These are phyloP conservation scores for Porites cylindrica DNA, from an alignment of 92 coral and sea anemone genomes.

Conservation along the genomic window DNA sequence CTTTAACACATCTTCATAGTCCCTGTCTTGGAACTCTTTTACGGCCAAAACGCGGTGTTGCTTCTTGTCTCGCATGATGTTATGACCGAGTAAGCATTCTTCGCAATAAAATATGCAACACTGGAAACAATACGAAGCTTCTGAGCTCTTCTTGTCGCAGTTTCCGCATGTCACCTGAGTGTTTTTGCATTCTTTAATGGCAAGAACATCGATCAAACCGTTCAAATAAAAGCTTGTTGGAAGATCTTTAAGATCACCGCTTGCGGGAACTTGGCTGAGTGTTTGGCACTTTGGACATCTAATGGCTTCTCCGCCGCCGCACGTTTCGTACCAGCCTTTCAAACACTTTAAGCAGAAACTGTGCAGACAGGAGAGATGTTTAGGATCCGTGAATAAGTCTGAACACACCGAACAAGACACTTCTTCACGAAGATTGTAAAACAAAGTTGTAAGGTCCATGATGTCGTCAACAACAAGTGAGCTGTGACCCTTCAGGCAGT, in stretches of 20 bases:
- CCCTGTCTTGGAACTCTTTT: neutral
- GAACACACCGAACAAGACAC: neutral
- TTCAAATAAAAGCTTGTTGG: neutral
- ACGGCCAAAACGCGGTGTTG: neutral
- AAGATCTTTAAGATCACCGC: neutral
- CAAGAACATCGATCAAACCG: neutral
- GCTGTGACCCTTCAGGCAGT: neutral
- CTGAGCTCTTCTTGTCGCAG: neutral
- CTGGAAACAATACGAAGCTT: neutral
- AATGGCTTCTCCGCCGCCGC: neutral
- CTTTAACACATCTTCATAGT: neutral
- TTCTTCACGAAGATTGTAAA: neutral
- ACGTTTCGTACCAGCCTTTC: neutral
- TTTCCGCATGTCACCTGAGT: neutral
- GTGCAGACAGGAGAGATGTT: neutral
- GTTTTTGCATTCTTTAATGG: neutral
- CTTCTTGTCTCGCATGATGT: neutral
- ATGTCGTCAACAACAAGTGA: neutral
- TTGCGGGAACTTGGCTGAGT: neutral
- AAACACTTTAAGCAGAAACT: neutral
- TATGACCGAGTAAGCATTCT: neutral
- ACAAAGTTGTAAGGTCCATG: neutral
- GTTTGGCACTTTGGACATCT: neutral
- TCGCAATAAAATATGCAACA: neutral
- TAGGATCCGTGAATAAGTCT: neutral